A percentile compares a stretch with the other conserved stretches of the same genome.
phyloP scores from a whole-genome alignment of 64 coral and sea anemone genomes.

The Dendrophyllia cribrosa region DNA sequence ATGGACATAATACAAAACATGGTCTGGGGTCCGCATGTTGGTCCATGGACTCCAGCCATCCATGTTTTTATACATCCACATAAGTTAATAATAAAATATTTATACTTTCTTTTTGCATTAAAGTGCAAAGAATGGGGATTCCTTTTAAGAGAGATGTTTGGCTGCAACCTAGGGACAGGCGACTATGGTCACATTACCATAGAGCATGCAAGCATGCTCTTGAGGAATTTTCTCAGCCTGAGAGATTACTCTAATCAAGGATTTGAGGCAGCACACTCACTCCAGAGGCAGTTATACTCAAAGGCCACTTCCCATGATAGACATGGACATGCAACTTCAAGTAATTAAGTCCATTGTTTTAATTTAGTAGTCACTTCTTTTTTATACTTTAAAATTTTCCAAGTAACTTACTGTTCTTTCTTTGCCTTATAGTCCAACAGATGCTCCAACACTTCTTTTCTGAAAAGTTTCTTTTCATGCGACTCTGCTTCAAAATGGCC shows the following conservation, averaged over 20 bases:
- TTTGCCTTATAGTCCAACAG: not conserved
- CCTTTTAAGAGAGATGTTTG: conserved; percentile 30
- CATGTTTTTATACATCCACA: too few species aligned
- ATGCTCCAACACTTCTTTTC: conserved; percentile 21
- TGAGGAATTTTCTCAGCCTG: conserved; percentile 27
- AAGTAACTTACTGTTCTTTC: not conserved
- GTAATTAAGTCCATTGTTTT: not conserved
- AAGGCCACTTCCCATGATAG: conserved; percentile 24
- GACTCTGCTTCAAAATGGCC: conserved; percentile 18
- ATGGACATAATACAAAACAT: too few species aligned
- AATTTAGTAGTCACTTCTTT: too few species aligned
- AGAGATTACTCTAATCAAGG: conserved; percentile 35
- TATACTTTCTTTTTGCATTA: not conserved
- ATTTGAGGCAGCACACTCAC: conserved; percentile 8
- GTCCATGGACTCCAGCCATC: too few species aligned
- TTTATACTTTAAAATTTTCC: too few species aligned
- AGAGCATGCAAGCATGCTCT: conserved; percentile 39
- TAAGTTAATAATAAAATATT: too few species aligned
- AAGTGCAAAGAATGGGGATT: conserved; percentile 45
- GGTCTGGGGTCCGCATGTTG: too few species aligned
- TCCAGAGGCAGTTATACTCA: conserved; percentile 17
- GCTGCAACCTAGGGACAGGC: not conserved
- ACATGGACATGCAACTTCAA: conserved; percentile 34
- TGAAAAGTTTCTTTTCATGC: not conserved
- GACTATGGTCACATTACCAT: conserved; percentile 54